Percentiles rank a stretch among this genome's conserved stretches.
These are phyloP conservation scores for Ischnura elegans DNA, from an alignment of 2,888 invertebrate genomes.

Conservation along the genomic window DNA sequence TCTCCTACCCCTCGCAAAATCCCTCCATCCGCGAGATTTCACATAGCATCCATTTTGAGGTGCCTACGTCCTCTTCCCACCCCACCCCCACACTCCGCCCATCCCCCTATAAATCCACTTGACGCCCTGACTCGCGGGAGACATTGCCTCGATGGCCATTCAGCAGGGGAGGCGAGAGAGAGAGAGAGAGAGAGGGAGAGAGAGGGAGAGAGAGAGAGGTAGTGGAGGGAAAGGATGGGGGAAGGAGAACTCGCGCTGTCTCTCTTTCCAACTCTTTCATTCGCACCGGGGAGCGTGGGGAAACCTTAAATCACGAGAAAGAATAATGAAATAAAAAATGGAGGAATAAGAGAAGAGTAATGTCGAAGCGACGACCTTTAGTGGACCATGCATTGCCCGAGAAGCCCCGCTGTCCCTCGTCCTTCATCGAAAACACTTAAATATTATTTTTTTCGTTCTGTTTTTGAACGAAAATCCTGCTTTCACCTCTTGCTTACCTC, in stretches of 20 bases:
- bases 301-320: background rate
- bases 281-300: too few species aligned
- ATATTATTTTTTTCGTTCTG: background rate
- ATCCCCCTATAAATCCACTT: conserved; percentile 9
- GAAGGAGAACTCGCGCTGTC: background rate
- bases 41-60: background rate
- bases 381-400: background rate
- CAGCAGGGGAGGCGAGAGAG: background rate
- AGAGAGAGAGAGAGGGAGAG: too few species aligned
- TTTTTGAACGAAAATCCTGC: background rate
- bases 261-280: background rate
- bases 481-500: background rate
- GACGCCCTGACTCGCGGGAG: conserved; percentile 29
- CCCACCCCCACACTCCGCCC: background rate
- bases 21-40: background rate
- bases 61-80: background rate
- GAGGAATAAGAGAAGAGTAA: background rate
- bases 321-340: too few species aligned
- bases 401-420: background rate
- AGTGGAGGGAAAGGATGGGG: background rate
- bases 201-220: background rate
- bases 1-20: background rate
- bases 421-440: background rate
- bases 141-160: conserved; percentile 32
- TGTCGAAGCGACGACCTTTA: background rate